Conservation (phyloP, 2,113 vertebrate genomes). For the Urocitellus parryii region DNA sequence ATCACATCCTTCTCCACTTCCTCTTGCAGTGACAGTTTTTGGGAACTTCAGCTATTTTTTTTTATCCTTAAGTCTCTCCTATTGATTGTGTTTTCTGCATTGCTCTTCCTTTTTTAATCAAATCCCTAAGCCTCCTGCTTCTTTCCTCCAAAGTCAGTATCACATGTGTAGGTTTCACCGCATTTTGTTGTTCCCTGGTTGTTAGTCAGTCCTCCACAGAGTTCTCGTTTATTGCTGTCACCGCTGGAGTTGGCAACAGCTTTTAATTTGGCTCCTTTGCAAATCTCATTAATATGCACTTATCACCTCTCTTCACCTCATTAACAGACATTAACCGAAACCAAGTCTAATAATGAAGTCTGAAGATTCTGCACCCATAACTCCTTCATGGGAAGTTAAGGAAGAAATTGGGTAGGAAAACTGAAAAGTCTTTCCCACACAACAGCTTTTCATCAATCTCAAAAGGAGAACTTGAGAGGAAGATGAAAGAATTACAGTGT, state of each 20-base stretch:
- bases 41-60: not conserved
- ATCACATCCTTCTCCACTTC: not conserved
- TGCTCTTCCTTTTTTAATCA: not conserved
- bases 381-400: not conserved
- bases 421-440: not conserved
- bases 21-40: not conserved
- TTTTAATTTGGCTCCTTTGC: constrained; percentile 64
- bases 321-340: constrained; percentile 65
- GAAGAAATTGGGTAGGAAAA: not conserved
- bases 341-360: not conserved
- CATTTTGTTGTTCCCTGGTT: not conserved
- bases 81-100: not conserved
- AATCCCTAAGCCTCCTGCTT: not conserved
- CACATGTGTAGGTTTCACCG: not conserved
- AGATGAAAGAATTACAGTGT: not conserved
- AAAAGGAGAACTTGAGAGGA: not conserved
- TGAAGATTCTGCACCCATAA: constrained; percentile 21
- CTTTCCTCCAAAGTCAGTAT: not conserved
- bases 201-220: not conserved
- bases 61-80: not conserved
- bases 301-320: constrained; percentile 66
- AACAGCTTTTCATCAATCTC: not conserved
- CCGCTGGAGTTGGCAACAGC: constrained; percentile 21
- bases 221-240: constrained; percentile 62
- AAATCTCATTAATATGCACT: constrained; percentile 71